These are phyloP conservation scores for Hydrolagus affinis DNA, from an alignment of 2,113 vertebrate species.

Conservation along the genomic window DNA sequence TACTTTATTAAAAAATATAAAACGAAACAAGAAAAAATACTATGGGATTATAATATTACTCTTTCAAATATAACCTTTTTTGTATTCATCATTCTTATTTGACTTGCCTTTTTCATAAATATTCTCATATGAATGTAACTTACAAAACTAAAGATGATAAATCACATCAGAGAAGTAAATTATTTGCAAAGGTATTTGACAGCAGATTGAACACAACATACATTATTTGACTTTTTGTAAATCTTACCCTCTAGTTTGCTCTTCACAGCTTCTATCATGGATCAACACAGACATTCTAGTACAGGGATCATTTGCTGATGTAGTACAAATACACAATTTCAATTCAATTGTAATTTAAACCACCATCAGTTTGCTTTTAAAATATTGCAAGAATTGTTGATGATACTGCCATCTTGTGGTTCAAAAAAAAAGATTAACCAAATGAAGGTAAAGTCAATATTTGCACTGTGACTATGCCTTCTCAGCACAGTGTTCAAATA, in stretches of 20 bases:
- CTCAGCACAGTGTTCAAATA: background rate
- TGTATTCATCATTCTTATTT: background rate
- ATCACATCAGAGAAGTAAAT: background rate
- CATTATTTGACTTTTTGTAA: background rate
- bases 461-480: background rate
- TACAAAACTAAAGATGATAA: background rate
- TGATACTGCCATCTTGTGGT: slow-evolving; percentile 23
- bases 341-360: slow-evolving; percentile 1
- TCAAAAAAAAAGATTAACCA: background rate
- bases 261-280: background rate
- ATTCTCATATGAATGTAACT: background rate
- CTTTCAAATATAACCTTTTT: background rate
- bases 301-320: background rate
- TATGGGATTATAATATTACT: background rate
- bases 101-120: background rate
- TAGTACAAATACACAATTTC: background rate
- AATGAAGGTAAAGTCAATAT: background rate
- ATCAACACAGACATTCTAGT: background rate
- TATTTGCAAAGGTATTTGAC: background rate
- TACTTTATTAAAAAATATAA: background rate
- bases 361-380: background rate
- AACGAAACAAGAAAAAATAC: background rate
- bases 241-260: background rate
- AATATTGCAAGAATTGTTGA: background rate
- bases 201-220: background rate